Percentiles rank a stretch among this genome's conserved stretches.
Evolutionary conservation across 2,113 vertebrate species (phyloP).

Genomic region (Cephalopholis sonnerati): DNA sequence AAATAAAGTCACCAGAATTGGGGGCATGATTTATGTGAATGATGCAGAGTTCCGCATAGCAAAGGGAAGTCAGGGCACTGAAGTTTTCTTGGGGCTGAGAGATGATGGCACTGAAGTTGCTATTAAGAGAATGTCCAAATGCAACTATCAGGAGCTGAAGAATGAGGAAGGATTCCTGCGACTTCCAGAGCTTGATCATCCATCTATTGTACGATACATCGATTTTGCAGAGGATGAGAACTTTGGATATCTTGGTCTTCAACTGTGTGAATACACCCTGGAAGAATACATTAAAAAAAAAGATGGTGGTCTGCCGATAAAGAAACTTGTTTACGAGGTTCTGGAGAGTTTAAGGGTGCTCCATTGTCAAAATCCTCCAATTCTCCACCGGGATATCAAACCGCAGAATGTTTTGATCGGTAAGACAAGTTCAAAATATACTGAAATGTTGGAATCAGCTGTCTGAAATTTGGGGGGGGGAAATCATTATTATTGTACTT

Average conservation of each 20-base stretch:
- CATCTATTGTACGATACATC: slow-evolving; percentile 73
- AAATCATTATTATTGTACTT: not conserved
- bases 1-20: slow-evolving; percentile 9
- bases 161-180: slow-evolving; percentile 68
- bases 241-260: slow-evolving; percentile 80
- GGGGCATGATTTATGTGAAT: slow-evolving; percentile 44
- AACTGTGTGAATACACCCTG: slow-evolving; percentile 81
- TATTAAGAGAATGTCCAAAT: slow-evolving; percentile 64
- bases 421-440: slow-evolving; percentile 27
- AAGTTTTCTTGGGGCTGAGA: slow-evolving; percentile 72
- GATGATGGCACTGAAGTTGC: slow-evolving; percentile 75
- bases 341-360: slow-evolving; percentile 68
- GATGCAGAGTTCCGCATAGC: slow-evolving; percentile 56
- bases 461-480: too few species aligned
- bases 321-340: slow-evolving; percentile 51
- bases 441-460: not conserved
- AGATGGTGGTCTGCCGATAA: not conserved
- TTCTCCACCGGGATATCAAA: slow-evolving; percentile 80
- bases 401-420: slow-evolving; percentile 82
- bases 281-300: slow-evolving; percentile 67
- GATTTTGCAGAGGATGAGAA: slow-evolving; percentile 64
- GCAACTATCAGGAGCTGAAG: slow-evolving; percentile 65
- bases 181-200: slow-evolving; percentile 62
- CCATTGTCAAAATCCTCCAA: slow-evolving; percentile 52
- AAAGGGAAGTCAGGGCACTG: slow-evolving; percentile 65